phyloP scores from a whole-genome alignment of 2,888 invertebrate species.

The Nipponacmea schrenckii region DNA sequence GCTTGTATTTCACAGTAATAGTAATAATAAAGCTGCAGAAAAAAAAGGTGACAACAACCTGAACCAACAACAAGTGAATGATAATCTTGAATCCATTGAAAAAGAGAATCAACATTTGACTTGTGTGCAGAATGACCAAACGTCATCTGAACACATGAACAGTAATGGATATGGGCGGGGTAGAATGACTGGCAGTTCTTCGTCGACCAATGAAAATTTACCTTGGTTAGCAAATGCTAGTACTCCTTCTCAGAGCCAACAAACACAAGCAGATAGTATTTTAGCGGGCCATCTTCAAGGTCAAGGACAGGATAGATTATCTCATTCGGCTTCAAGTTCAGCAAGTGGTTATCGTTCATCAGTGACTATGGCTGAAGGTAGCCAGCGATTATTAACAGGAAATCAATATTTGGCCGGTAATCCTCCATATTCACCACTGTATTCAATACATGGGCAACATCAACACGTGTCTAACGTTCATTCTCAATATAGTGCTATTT shows the following conservation, averaged over 20 bases:
- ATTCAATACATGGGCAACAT: slow-evolving; percentile 38
- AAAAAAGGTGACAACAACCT: not conserved
- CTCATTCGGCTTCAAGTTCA: slow-evolving; percentile 40
- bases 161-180: slow-evolving; percentile 52
- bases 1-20: not conserved
- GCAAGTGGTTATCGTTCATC: slow-evolving; percentile 48
- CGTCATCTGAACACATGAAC: slow-evolving; percentile 48
- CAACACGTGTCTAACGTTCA: slow-evolving; percentile 36
- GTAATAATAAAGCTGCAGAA: not conserved
- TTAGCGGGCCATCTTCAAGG: slow-evolving; percentile 8
- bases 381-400: slow-evolving; percentile 34
- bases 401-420: slow-evolving; percentile 18
- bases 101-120: not conserved
- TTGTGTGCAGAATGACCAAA: slow-evolving; percentile 33
- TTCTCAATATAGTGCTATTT: slow-evolving; percentile 51
- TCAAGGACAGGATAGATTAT: slow-evolving; percentile 11
- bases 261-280: slow-evolving; percentile 5
- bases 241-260: slow-evolving; percentile 23
- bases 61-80: not conserved
- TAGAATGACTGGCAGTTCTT: slow-evolving; percentile 53
- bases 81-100: not conserved
- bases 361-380: slow-evolving; percentile 43
- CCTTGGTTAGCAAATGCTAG: slow-evolving; percentile 41
- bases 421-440: slow-evolving; percentile 35
- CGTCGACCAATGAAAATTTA: slow-evolving; percentile 42